Conservation (phyloP, 2,113 vertebrate genomes). For the Mormyrus lacerda region DNA sequence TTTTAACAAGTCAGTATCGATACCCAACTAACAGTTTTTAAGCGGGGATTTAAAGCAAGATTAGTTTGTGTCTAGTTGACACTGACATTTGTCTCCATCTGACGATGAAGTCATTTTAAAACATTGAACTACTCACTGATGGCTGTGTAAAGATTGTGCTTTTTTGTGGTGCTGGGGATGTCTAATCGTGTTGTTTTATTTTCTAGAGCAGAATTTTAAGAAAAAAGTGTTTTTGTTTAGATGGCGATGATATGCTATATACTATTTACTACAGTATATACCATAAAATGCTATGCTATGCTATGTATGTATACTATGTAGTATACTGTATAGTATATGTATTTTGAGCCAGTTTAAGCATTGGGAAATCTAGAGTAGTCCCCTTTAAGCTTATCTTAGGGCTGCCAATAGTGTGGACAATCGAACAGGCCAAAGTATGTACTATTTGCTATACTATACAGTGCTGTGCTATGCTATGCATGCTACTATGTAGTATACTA, state of each 20-base stretch:
- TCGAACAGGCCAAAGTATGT: conserved; percentile 31
- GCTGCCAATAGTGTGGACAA: conserved; percentile 28
- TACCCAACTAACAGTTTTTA: neutral
- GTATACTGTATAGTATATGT: neutral
- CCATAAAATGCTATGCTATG: neutral
- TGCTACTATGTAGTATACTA: neutral
- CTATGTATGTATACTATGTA: neutral
- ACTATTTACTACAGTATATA: neutral
- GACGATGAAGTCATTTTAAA: neutral
- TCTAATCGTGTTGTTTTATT: neutral
- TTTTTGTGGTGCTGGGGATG: neutral
- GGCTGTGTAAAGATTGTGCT: neutral
- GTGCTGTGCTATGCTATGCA: neutral
- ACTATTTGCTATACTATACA: neutral
- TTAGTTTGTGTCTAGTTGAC: neutral
- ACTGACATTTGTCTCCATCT: neutral
- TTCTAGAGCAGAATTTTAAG: neutral
- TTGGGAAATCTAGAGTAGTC: conserved; percentile 19
- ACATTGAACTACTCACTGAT: neutral
- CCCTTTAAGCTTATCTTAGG: conserved; percentile 32
- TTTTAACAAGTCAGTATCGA: neutral
- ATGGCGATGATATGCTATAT: neutral
- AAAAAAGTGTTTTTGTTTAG: neutral
- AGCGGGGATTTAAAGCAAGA: neutral
- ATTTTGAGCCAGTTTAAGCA: neutral